Base-by-base conservation (phyloP, 2,797 vertebrate species). In the Micropoecilia bifurca region DNA sequence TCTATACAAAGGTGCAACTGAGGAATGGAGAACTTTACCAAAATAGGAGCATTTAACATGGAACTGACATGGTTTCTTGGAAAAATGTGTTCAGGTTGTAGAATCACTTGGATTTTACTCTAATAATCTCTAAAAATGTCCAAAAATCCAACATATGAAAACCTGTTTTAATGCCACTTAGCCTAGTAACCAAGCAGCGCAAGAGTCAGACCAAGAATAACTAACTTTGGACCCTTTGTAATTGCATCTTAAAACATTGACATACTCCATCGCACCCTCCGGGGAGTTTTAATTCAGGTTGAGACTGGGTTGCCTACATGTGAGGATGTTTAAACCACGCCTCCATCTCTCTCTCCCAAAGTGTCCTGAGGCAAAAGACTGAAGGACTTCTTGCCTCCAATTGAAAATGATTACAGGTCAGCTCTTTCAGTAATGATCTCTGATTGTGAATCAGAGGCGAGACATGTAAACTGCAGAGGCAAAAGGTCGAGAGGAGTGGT, bases 401-500 rank as follows among this genome's bases (percentile, higher is more conserved):
- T 63, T 63, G 59, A 8, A 39, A 66, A 36, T 74, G 63, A 55
- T 36, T 30, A 48, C 47, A 71, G 43, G 68, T 71, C 68, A 71
- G 22, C 41, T 72, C 69, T 28, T 46, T n/a, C n/a, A 14, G 6
- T 46, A 30, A 72, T 47, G 14, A 30, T 47, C 14, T 30, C 28
- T 72, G 45, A 28, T 47, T 72, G 45, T 41, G 36, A 68, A 68
- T 41, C 68, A 43, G 63, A 68, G 36, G 63, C 33, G 20, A 68
- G 39, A 68, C 1, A 68, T 39, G 20, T 10, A 68, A 68, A 68
- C 36, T 25, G 63, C 18, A 6, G 36, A 39, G 63, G 63, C 39
- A 68, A 68, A 68, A 41, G 1, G 33, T 68, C 20, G 6, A 41
- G 20, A 12, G 36, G 33, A 66, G 63, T 41, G 20, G 36, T 68